phyloP scores from a whole-genome alignment of 2,797 vertebrate genomes.

The Intellagama lesueurii region DNA sequence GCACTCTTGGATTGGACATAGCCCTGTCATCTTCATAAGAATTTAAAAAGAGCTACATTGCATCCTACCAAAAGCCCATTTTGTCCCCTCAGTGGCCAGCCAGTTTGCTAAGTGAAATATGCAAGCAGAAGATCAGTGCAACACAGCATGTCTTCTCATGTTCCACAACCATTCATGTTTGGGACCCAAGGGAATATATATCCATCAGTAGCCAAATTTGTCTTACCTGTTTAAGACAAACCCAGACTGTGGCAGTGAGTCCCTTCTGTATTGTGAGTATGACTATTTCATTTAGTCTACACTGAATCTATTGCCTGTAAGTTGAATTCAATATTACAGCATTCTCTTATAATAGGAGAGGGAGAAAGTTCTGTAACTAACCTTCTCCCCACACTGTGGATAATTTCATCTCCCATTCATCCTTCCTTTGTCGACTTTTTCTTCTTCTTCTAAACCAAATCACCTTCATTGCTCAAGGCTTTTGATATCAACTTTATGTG shows the following conservation, averaged over 20 bases:
- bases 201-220: too few relatives aligned
- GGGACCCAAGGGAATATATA: too few relatives aligned
- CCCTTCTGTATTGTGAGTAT: not conserved
- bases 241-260: not conserved
- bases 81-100: not conserved
- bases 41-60: not conserved
- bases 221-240: not conserved
- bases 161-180: not conserved
- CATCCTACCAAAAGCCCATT: not conserved
- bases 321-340: not conserved
- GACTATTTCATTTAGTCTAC: not conserved
- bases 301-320: not conserved
- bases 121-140: not conserved
- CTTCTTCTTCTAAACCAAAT: not conserved
- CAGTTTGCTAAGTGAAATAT: not conserved
- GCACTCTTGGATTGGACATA: not conserved
- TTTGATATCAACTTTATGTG: conserved; percentile 30
- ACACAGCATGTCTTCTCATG: not conserved
- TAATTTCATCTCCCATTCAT: not conserved
- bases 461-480: not conserved
- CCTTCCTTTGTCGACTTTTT: not conserved
- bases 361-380: not conserved
- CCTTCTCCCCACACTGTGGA: not conserved
- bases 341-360: not conserved
- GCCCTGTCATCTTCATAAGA: not conserved